Evolutionary conservation across 1,140 invertebrate species (phyloP).

Genomic region (Drosophila malerkotliana): DNA sequence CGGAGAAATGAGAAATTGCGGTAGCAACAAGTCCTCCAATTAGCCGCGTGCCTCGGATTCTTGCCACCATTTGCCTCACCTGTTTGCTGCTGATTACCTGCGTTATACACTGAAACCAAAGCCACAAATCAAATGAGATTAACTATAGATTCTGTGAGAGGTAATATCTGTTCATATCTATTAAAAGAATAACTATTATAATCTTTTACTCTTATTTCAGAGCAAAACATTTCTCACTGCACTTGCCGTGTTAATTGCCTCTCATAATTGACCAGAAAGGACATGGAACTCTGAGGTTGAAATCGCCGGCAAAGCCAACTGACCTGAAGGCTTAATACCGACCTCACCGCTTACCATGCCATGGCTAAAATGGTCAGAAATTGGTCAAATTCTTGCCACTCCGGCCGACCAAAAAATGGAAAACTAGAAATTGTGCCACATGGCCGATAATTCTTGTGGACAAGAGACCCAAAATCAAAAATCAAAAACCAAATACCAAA

Average conservation of each 20-base stretch:
- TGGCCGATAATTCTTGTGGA: slow-evolving; percentile 15
- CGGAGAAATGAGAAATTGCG: slow-evolving; percentile 33
- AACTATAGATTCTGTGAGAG: too few relatives aligned
- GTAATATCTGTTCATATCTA: too few relatives aligned
- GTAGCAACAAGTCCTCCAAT: slow-evolving; percentile 48
- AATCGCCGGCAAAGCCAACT: not conserved
- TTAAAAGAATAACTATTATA: too few relatives aligned
- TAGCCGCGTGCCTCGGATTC: slow-evolving; percentile 37
- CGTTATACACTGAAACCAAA: not conserved
- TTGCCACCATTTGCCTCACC: not conserved
- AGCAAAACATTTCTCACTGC: not conserved
- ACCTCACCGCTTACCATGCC: too few relatives aligned
- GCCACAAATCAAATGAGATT: not conserved
- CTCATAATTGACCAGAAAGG: slow-evolving; percentile 55
- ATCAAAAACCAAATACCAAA: not conserved
- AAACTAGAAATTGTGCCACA: not conserved
- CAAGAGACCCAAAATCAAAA: not conserved
- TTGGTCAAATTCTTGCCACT: not conserved
- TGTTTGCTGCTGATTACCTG: not conserved
- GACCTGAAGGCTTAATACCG: slow-evolving; percentile 1
- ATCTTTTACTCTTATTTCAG: too few relatives aligned
- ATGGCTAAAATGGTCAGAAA: not conserved
- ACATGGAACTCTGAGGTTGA: slow-evolving; percentile 2
- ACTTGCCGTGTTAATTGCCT: slow-evolving; percentile 51
- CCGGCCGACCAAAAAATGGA: not conserved